Conservation (phyloP, 2,888 invertebrate species). For the Nyleta sp. region DNA sequence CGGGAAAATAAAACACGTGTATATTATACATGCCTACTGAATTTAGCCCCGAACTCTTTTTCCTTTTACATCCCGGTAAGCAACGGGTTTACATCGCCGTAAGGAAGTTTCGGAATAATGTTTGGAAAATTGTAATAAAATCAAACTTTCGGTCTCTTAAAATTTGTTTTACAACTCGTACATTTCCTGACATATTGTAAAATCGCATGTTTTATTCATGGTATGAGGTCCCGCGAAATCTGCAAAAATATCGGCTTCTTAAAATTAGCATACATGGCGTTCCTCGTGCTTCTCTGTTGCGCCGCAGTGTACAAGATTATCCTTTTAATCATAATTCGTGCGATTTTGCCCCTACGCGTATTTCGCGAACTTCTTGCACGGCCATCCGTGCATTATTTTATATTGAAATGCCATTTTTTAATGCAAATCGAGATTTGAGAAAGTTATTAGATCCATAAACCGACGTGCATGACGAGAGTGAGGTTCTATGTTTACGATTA, state of each 20-base stretch:
- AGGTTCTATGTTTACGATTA: conserved; percentile 37
- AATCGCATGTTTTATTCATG: conserved; percentile 59
- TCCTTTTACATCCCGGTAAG: not conserved
- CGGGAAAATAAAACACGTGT: no score
- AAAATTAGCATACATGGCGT: conserved; percentile 55
- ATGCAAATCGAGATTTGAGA: conserved; percentile 20
- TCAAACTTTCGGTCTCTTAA: conserved; percentile 40
- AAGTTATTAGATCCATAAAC: conserved; percentile 25
- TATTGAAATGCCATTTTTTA: conserved; percentile 21
- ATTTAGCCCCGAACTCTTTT: not conserved
- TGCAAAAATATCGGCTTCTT: conserved; percentile 56
- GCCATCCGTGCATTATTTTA: conserved; percentile 5
- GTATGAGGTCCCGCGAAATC: conserved; percentile 40
- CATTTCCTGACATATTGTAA: conserved; percentile 56
- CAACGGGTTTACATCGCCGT: conserved; percentile 9
- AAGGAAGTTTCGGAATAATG: conserved; percentile 43
- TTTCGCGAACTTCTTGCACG: conserved; percentile 9
- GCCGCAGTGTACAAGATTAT: conserved; percentile 31
- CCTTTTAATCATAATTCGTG: conserved; percentile 38
- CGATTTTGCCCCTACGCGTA: conserved; percentile 3
- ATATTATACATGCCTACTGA: no score
- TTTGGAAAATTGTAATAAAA: conserved; percentile 52
- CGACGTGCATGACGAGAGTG: not conserved
- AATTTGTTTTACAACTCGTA: conserved; percentile 59
- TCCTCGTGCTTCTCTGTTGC: conserved; percentile 25